Evolutionary conservation across 2,888 invertebrate genomes (phyloP).

Genomic region (Spisula subtruncata): DNA sequence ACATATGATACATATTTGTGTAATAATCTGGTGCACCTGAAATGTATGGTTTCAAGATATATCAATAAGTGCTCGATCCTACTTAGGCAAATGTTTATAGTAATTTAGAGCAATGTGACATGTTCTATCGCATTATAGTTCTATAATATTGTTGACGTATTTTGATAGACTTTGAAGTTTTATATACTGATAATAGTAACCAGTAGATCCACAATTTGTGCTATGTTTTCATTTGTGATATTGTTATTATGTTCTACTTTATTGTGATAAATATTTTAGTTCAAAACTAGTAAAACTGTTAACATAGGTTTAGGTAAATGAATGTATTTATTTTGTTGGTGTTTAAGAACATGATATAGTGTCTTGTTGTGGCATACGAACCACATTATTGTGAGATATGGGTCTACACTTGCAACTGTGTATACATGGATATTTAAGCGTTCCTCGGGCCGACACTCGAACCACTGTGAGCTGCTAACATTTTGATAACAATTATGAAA

Average conservation of each 20-base stretch:
- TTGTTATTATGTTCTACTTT: constrained; percentile 2
- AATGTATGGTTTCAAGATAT: too few species aligned
- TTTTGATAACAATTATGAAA: too few species aligned
- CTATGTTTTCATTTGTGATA: constrained; percentile 22
- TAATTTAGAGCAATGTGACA: too few species aligned
- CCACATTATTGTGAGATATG: neutral
- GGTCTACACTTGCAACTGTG: neutral
- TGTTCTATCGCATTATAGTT: neutral
- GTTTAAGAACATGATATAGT: neutral
- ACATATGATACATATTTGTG: too few species aligned
- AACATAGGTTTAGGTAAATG: neutral
- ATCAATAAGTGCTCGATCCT: too few species aligned
- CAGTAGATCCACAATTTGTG: neutral
- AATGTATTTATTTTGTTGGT: neutral
- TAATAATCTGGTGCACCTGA: too few species aligned
- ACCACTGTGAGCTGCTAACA: too few species aligned
- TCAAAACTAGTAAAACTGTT: constrained; percentile 22
- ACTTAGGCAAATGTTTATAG: too few species aligned
- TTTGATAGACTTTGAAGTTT: constrained; percentile 2
- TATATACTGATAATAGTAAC: neutral
- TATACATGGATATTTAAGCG: neutral
- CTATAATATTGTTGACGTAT: neutral
- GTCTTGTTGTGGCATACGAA: neutral
- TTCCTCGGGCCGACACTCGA: too few species aligned
- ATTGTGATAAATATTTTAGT: constrained; percentile 21